Conservation (phyloP, 2,888 invertebrate genomes). For the Phaonia tiefii region DNA sequence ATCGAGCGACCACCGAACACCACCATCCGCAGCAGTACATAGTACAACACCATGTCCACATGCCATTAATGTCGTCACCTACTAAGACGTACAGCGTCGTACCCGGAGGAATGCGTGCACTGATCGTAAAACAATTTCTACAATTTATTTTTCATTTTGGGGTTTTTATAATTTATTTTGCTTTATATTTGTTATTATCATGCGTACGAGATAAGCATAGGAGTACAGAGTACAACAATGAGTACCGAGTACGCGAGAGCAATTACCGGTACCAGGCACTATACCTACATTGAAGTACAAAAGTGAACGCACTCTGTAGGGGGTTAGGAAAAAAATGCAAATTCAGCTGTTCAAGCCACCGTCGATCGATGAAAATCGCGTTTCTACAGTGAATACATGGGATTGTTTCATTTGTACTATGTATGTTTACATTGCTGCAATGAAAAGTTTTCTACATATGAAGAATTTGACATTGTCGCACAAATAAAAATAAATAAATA, state of each 20-base stretch:
- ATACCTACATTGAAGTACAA: slow-evolving; percentile 40
- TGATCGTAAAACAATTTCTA: slow-evolving; percentile 58
- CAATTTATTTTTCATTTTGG: slow-evolving; percentile 26
- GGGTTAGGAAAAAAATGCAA: too few relatives aligned
- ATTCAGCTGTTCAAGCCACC: too few relatives aligned
- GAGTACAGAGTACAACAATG: not conserved
- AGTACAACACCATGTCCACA: slow-evolving; percentile 8
- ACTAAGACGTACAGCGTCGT: slow-evolving; percentile 39
- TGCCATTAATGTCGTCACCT: slow-evolving; percentile 60
- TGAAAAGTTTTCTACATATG: too few relatives aligned
- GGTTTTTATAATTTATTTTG: slow-evolving; percentile 8
- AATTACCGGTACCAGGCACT: slow-evolving; percentile 44
- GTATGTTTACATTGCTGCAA: too few relatives aligned
- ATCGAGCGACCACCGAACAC: slow-evolving; percentile 5
- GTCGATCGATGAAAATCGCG: too few relatives aligned
- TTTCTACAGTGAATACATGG: too few relatives aligned
- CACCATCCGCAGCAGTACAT: too few relatives aligned
- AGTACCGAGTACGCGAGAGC: not conserved
- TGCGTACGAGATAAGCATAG: slow-evolving; percentile 65
- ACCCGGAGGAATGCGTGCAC: slow-evolving; percentile 53
- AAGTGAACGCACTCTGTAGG: not conserved
- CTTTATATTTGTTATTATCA: slow-evolving; percentile 56
- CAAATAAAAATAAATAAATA: too few relatives aligned
- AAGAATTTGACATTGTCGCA: too few relatives aligned
- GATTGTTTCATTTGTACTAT: too few relatives aligned